A percentile compares a stretch with the other conserved stretches of the same genome.
These are phyloP conservation scores for Stichodactyla mertensii DNA, from an alignment of 64 coral and sea anemone genomes.

Conservation along the genomic window DNA sequence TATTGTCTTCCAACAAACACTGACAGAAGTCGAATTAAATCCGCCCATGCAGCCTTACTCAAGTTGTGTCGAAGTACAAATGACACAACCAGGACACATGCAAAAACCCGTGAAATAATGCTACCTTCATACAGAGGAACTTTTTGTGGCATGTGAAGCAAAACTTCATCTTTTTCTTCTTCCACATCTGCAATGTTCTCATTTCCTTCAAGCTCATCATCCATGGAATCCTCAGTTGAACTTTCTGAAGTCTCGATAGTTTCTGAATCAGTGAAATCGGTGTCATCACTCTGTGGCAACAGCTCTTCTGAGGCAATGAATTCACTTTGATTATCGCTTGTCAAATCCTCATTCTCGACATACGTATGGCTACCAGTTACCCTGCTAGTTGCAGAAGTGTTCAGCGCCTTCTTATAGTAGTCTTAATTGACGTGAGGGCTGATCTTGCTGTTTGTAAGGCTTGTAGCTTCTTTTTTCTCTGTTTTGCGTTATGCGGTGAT, in stretches of 20 bases:
- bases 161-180: conserved; percentile 21
- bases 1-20: conserved; percentile 30
- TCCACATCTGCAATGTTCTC: conserved; percentile 13
- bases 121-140: conserved; percentile 39
- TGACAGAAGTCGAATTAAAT: conserved; percentile 26
- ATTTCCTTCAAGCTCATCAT: conserved; percentile 29
- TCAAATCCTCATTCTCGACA: background rate
- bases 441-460: conserved; percentile 32
- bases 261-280: conserved; percentile 24
- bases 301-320: background rate
- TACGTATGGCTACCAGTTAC: background rate
- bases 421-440: too few relatives aligned
- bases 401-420: conserved; percentile 30
- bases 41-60: conserved; percentile 32
- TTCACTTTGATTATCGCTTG: conserved; percentile 10
- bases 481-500: conserved; percentile 36
- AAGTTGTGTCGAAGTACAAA: conserved; percentile 48
- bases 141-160: conserved; percentile 26
- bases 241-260: conserved; percentile 31
- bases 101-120: conserved; percentile 34
- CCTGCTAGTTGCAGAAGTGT: background rate
- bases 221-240: conserved; percentile 18
- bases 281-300: conserved; percentile 21
- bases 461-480: conserved; percentile 50
- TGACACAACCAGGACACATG: conserved; percentile 40